Evolutionary conservation across 1,140 invertebrate species (phyloP).

Genomic region (Euwallacea fornicatus): DNA sequence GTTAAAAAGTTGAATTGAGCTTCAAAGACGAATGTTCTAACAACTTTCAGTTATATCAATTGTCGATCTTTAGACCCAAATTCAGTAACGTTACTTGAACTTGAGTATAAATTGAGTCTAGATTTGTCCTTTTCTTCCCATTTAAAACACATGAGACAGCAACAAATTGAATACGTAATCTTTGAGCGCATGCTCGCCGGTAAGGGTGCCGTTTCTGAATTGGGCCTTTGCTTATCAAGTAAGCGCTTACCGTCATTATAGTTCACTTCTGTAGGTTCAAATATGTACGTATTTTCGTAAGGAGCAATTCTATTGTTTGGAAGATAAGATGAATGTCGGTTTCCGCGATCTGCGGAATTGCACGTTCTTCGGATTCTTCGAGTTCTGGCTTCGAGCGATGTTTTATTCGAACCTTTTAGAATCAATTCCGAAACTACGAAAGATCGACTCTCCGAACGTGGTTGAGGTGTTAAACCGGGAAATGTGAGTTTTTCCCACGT

Average conservation of each 20-base stretch:
- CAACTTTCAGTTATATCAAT: too few species aligned
- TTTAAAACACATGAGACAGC: too few species aligned
- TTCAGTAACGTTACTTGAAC: too few species aligned
- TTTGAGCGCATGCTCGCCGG: too few species aligned
- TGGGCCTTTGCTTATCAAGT: too few species aligned
- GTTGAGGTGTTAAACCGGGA: conserved; percentile 68
- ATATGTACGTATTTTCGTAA: conserved; percentile 54
- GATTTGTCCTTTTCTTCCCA: too few species aligned
- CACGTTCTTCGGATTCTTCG: conserved; percentile 49
- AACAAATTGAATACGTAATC: too few species aligned
- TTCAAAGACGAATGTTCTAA: too few species aligned
- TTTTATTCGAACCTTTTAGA: conserved; percentile 47
- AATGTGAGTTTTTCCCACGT: conserved; percentile 76
- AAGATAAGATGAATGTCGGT: conserved; percentile 53
- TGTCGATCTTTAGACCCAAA: too few species aligned
- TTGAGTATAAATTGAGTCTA: too few species aligned
- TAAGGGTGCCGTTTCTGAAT: too few species aligned
- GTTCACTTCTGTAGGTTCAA: conserved; percentile 53
- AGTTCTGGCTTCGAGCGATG: conserved; percentile 49
- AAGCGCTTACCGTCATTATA: conserved; percentile 49
- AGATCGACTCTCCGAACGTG: conserved; percentile 67
- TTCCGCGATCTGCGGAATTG: conserved; percentile 49
- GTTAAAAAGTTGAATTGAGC: too few species aligned
- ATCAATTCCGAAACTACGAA: conserved; percentile 63
- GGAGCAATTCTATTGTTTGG: conserved; percentile 52